Evolutionary conservation across 1,140 invertebrate species (phyloP), one percentile per base, ranked within the genome.

Genomic region (Rhagoletis zephyria): DNA sequence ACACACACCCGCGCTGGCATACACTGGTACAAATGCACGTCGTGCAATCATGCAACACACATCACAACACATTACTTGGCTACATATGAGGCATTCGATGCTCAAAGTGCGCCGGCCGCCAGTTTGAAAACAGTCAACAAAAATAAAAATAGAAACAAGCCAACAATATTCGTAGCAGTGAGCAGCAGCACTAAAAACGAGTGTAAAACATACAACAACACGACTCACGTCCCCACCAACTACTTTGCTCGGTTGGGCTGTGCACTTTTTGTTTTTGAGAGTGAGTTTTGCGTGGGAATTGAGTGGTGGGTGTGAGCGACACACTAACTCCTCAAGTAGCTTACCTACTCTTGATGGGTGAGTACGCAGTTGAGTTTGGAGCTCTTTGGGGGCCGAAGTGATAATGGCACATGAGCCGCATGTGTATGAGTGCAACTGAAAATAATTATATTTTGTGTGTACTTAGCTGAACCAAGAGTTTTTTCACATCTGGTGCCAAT

Each of bases 141-240:
- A 45, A 81, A 59, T 30, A 81, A 51, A 81, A 81, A 81, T 3
- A 81, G n/a, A 30, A 81, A 30, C 48, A 81, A n/a, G 10, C 61
- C 16, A 74, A 81, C 74, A 56, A 81, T 30, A 30, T 30, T 30
- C 30, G 30, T 48, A 81, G 74, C 74, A 59, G n/a, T 59, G 48
- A 81, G 74, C 74, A 81, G 74, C 74, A 81, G 42, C 74, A 56
- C 74, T 19, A 12, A 81, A 81, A 81, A 81, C 74, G 74, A 81
- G 74, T 56, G 74, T 56, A 81, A 81, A 81, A 81, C 74, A 81
- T 81, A n/a, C 74, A 81, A 56, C 74, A 81, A 51, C 74, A 56
- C 74, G 48, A 42, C 67, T 74, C n/a, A 42, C 67, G 67, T 14
- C 67, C 45, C 42, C 74, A 51, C 14, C 16, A 48, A 51, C 16